Base-by-base conservation (phyloP, 2,113 vertebrate species). In the Megaleporinus macrocephalus region DNA sequence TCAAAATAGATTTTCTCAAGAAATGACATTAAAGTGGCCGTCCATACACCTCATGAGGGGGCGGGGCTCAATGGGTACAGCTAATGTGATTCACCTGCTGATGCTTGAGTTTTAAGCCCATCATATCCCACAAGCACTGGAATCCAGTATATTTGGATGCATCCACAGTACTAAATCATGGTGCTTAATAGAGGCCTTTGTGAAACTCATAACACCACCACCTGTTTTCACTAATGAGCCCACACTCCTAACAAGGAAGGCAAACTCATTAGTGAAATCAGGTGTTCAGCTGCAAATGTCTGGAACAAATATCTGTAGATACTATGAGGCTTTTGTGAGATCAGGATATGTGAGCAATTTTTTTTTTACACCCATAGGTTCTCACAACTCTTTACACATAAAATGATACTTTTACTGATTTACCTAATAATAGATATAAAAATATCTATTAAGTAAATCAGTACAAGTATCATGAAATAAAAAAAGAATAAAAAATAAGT, bases 171-270 rank as follows among this genome's bases (percentile, higher is more conserved):
- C 33, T 24, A 12, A 36, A 3, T 9, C 18, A 12, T 44, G 3
- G 36, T n/a, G 24, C 22, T 44, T 36, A 70, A n/a, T 4, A 24
- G 33, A 22, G 11, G 3, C 41, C 27, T 63, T 47, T 65, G 66
- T 33, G 1, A 53, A 30, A 68, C 41, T 30, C 26, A 30, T 11
- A 11, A 65, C 24, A 53, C 13, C 20, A 44, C 66, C 65, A 68
- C 30, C 30, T 68, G 65, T 36, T 66, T 66, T 33, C 27, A 66
- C 63, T 66, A 68, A 68, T 68, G 18, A 68, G 65, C 65, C 30
- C 16, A 33, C 36, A 4, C 20, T 68, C 65, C 36, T 68, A 68
- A 33, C 30, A 20, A 22, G 36, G 36, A 68, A 22, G 29, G 10
- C 30, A 36, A 20, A 65, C 11, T 30, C 27, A 68, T 68, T 68